A percentile compares a stretch with the other conserved stretches of the same genome.
Conservation (phyloP, 2,888 invertebrate genomes). For the Galerucella nymphaeae region DNA sequence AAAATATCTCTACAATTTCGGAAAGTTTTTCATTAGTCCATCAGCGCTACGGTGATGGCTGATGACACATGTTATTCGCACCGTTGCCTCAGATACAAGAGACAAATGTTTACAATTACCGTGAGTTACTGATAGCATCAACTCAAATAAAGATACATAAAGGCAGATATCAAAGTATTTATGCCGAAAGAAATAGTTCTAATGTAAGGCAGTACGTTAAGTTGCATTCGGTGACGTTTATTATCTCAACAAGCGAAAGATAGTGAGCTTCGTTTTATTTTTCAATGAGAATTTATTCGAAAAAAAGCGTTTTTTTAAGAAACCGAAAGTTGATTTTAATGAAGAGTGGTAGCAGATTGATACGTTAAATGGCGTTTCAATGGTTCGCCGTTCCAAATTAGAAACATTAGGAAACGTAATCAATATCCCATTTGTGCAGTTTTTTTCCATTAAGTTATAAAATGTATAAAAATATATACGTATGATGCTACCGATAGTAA, state of each 20-base stretch:
- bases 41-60: neutral
- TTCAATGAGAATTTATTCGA: constrained; percentile 25
- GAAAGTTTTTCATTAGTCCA: neutral
- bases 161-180: neutral
- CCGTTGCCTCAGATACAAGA: constrained; percentile 13
- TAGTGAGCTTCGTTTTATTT: constrained; percentile 9
- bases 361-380: neutral
- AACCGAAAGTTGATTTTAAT: constrained; percentile 2
- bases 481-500: too few relatives aligned
- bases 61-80: constrained; percentile 19
- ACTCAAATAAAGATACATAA: constrained; percentile 15
- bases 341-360: neutral
- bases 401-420: constrained; percentile 2
- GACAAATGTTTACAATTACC: constrained; percentile 32
- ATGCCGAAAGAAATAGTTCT: constrained; percentile 4
- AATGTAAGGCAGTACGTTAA: neutral
- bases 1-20: neutral
- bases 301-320: neutral
- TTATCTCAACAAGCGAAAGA: constrained; percentile 26
- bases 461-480: too few relatives aligned
- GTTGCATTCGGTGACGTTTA: constrained; percentile 22
- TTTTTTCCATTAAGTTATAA: neutral
- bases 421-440: neutral
- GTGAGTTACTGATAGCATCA: constrained; percentile 26
- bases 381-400: neutral